Conservation (phyloP, 1,140 invertebrate genomes). For the Eciton burchellii region DNA sequence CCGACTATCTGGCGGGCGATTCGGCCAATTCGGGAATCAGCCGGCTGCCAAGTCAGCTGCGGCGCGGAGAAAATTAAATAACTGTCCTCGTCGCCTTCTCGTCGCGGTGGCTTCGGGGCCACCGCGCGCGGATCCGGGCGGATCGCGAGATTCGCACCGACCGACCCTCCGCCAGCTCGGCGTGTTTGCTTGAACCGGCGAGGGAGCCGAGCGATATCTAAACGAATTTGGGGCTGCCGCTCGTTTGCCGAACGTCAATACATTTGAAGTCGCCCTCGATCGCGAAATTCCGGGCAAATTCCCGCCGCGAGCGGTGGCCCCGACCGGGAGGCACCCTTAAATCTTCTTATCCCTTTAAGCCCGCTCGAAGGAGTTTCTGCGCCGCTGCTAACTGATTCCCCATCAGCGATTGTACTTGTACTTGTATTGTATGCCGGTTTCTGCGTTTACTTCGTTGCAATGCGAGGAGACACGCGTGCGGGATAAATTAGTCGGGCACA, state of each 20-base stretch:
- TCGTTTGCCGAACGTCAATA: constrained; percentile 43
- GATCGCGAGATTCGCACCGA: too few species aligned
- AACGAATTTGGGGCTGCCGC: constrained; percentile 27
- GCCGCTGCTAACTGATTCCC: too few species aligned
- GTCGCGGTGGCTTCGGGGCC: neutral
- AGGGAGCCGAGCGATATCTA: constrained; percentile 17
- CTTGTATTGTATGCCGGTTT: neutral
- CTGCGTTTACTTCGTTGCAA: too few species aligned
- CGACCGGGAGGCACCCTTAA: neutral
- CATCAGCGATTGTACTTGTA: too few species aligned
- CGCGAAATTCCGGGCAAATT: neutral
- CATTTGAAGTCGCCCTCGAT: constrained; percentile 25
- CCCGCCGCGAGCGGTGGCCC: neutral
- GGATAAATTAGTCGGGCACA: too few species aligned
- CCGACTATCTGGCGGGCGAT: constrained; percentile 42
- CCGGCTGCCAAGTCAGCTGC: constrained; percentile 75
- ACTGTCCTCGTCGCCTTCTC: constrained; percentile 60
- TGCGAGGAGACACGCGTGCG: too few species aligned
- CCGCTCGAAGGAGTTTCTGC: too few species aligned
- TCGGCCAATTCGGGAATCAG: constrained; percentile 69
- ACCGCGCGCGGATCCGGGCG: neutral
- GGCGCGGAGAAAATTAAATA: constrained; percentile 76
- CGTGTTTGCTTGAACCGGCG: constrained; percentile 26
- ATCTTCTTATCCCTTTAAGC: too few species aligned
- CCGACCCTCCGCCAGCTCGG: too few species aligned